Conservation (phyloP, 2,888 invertebrate species). For the Drosophila melanocephala region DNA sequence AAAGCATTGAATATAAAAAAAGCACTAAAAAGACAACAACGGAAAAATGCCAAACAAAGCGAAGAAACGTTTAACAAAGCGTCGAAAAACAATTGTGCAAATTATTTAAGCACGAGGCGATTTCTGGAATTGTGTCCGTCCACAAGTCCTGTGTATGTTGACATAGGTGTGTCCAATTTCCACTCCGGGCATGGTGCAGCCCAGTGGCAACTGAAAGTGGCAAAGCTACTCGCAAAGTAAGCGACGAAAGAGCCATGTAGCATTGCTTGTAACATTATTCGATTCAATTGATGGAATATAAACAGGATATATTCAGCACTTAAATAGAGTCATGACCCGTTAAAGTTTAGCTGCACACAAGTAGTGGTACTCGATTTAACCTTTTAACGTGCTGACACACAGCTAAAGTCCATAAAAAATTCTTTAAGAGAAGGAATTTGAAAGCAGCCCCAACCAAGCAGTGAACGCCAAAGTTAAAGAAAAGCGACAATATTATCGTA, state of each 20-base stretch:
- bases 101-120: slow-evolving; percentile 73
- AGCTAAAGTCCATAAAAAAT: neutral
- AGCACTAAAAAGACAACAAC: slow-evolving; percentile 13
- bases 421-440: neutral
- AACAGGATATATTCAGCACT: neutral
- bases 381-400: neutral
- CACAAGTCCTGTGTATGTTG: neutral
- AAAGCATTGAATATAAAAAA: slow-evolving; percentile 9
- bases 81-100: slow-evolving; percentile 48
- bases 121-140: slow-evolving; percentile 39
- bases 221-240: slow-evolving; percentile 6
- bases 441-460: neutral
- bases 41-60: slow-evolving; percentile 50
- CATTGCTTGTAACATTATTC: neutral
- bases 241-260: neutral
- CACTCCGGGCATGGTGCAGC: neutral
- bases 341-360: neutral
- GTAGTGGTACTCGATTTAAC: neutral
- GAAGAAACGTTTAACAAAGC: slow-evolving; percentile 53
- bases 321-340: neutral
- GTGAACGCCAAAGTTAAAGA: slow-evolving; percentile 1
- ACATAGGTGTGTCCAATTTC: neutral
- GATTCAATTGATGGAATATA: neutral
- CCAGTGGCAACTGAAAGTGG: slow-evolving; percentile 21
- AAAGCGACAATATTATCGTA: slow-evolving; percentile 53